Conservation (phyloP, 64 coral and sea anemone genomes). For the Dendronephthya gigantea region DNA sequence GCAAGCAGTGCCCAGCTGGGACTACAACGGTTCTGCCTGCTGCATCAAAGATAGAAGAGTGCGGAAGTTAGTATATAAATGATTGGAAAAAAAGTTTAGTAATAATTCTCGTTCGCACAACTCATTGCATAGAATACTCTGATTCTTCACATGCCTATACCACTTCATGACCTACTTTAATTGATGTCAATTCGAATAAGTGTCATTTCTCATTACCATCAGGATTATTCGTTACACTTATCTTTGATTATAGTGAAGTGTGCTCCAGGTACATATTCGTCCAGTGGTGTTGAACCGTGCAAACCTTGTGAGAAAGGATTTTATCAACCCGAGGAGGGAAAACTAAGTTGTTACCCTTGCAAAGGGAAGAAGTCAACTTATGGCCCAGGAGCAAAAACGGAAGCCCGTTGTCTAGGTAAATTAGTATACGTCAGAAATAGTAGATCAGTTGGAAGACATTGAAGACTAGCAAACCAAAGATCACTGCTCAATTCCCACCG, state of each 20-base stretch:
- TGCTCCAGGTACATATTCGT: constrained; percentile 68
- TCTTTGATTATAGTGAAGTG: constrained; percentile 62
- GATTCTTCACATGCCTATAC: too few species aligned
- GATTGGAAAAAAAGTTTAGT: too few species aligned
- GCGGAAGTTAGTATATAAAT: constrained; percentile 71
- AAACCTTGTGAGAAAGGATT: constrained; percentile 60
- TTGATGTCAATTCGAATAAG: too few species aligned
- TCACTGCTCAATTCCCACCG: too few species aligned
- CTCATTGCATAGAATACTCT: too few species aligned
- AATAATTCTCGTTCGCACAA: too few species aligned
- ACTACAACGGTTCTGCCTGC: constrained; percentile 64
- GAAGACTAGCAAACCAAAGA: too few species aligned
- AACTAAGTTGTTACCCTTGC: constrained; percentile 61
- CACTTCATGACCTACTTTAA: too few species aligned
- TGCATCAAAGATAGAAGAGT: constrained; percentile 55
- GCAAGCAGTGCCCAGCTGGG: constrained; percentile 59
- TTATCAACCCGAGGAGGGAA: constrained; percentile 45
- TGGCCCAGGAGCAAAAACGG: constrained; percentile 53
- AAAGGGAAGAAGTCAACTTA: constrained; percentile 55
- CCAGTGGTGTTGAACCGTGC: constrained; percentile 85
- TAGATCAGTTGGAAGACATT: too few species aligned
- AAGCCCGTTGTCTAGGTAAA: constrained; percentile 63
- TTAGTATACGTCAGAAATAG: neutral
- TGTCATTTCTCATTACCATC: neutral
- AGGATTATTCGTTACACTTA: neutral